Percentiles rank a stretch among this genome's conserved stretches.
phyloP scores from a whole-genome alignment of 2,888 invertebrate genomes.

The Eupithecia exiguata region DNA sequence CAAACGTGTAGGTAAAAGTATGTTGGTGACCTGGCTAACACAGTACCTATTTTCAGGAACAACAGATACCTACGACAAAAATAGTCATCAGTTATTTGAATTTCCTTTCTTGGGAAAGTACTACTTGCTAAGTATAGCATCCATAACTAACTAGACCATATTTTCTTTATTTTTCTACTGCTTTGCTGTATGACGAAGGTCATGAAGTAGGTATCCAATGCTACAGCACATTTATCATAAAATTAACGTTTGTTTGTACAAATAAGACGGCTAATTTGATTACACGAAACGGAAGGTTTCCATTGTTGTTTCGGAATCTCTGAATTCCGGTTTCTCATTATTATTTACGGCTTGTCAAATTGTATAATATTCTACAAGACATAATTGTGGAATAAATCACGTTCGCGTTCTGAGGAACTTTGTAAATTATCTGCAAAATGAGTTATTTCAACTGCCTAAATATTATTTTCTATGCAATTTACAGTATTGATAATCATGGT shows the following conservation, averaged over 20 bases:
- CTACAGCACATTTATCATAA: conserved; percentile 20
- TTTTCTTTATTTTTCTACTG: conserved; percentile 5
- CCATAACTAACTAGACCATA: background rate
- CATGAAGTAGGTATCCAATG: conserved; percentile 21
- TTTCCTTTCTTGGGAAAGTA: background rate
- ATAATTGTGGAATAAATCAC: conserved; percentile 29
- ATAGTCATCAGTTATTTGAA: background rate
- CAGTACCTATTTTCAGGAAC: background rate
- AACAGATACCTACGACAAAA: background rate
- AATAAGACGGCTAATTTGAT: conserved; percentile 27
- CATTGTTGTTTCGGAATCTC: conserved; percentile 38
- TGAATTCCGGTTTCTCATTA: conserved; percentile 40
- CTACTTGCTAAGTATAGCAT: background rate
- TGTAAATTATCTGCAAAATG: conserved; percentile 11
- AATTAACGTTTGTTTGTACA: conserved; percentile 11
- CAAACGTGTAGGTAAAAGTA: background rate
- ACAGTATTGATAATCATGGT: background rate
- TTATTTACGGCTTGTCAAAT: conserved; percentile 40
- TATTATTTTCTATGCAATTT: background rate
- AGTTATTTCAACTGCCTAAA: conserved; percentile 5
- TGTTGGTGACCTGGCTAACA: background rate
- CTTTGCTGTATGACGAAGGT: background rate
- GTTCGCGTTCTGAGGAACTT: conserved; percentile 12
- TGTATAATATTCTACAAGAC: conserved; percentile 31
- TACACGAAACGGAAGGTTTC: conserved; percentile 38